Evolutionary conservation across 2,113 vertebrate genomes (phyloP), one percentile per base, ranked within the genome.

Genomic region (Tamias sibiricus): DNA sequence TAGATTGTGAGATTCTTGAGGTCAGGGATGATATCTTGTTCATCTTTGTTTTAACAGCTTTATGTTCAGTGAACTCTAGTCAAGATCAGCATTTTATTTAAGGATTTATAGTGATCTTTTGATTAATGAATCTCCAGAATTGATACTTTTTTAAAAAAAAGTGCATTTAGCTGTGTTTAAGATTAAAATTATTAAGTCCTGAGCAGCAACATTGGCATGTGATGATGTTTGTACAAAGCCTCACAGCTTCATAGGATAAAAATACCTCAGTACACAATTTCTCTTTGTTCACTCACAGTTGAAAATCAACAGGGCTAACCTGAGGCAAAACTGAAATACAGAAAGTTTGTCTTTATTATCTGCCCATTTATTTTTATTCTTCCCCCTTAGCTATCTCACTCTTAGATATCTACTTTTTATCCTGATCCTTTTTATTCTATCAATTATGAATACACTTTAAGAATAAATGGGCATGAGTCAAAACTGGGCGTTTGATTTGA

Each of bases 231-330:
- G 72, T 95, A 80, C 80, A 95, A 66, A 96, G 75, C 44, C 37
- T 96, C 82, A 81, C 69, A 95, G 91, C 64, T 94, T 92, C 89
- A 20, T 57, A 72, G 42, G 77, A 37, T 93, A 94, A 97, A 97
- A 97, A 96, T 92, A 94, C 79, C 69, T 90, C 28, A 62, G 92
- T 54, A 68, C 47, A 89, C 76, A 95, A n/a, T 94, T 91, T 93
- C 69, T 89, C 95, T 97, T 97, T 96, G 92, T 97, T 95, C 97
- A 92, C 17, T 90, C 93, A 85, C 95, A 84, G 71, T 87, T 95
- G 84, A 91, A 93, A 84, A 89, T 87, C 90, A 97, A 47, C 47
- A 92, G 68, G 75, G 49, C 69, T 89, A 68, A 87, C 91, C 79
- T 95, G 54, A 72, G 93, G 83, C 71, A 90, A 81, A 94, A 96